Evolutionary conservation across 2,888 invertebrate genomes (phyloP), one percentile per base, ranked within the genome.

Genomic region (Branchipolynoe longqiensis): DNA sequence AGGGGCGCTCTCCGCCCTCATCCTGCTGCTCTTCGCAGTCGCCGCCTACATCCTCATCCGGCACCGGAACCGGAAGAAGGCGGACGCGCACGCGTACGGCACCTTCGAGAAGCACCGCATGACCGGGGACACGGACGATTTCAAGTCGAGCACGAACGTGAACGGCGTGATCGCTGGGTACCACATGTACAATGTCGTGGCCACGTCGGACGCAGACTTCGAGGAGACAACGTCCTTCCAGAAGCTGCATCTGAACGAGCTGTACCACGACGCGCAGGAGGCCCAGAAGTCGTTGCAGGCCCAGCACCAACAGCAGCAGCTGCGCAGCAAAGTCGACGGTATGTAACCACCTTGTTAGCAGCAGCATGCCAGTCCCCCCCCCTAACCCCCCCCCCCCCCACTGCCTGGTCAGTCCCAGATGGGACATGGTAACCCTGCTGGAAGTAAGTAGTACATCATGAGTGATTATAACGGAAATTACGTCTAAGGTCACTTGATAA

Each of bases 1-100:
- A 54, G 85, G 85, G 14, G 81, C 96, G 8, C 94, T 97, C 82
- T 96, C 96, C 40, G 96, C 96, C 0, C 95, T 97, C 81, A 91
- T 93, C 82, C 89, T 92, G 83, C 96, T 96, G 82, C 95, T 97
- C 82, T 94, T 97, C 0, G 94, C 97, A 40, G 96, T 96, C 1
- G 96, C 96, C 6, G 96, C 96, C 48, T 96, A 97, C 90, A 96
- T 96, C 93, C 94, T 97, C 84, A 95, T 97, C 81, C 88, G 84
- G 8, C 64, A 69, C 31, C 69, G 64, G 73, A 69, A 48, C 31
- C 40, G 64, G 84, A 84, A 84, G 56, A 69, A 64, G 69, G 69
- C 59, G 8, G 64, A 84, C 48, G 41, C 64, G 28, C 33, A 59
- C n/a, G 84, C 69, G n/a, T 84, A 84, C 28, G 69, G 54, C 40